These are phyloP conservation scores for Ormyrus nitidulus DNA, from an alignment of 2,888 invertebrate species.

Conservation along the genomic window DNA sequence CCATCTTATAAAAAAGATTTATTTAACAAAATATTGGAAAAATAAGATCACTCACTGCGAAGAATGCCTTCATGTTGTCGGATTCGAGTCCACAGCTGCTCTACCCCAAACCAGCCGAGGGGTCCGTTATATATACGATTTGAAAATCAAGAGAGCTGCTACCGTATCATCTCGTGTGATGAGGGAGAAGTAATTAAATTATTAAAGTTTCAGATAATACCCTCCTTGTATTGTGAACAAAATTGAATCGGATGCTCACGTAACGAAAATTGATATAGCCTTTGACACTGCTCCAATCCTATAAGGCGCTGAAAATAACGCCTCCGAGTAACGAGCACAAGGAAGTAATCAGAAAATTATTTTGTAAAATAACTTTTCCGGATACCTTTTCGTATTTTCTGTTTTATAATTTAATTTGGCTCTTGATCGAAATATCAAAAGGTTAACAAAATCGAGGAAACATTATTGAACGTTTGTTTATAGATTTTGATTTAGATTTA, in stretches of 20 bases:
- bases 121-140: slow-evolving; percentile 63
- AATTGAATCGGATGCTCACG: slow-evolving; percentile 67
- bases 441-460: too few species aligned
- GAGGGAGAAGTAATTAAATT: slow-evolving; percentile 67
- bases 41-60: too few species aligned
- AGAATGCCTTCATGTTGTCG: slow-evolving; percentile 67
- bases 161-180: background rate
- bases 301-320: slow-evolving; percentile 29
- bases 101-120: slow-evolving; percentile 52
- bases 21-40: too few species aligned
- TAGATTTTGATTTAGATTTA: too few species aligned
- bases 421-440: background rate
- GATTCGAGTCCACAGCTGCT: slow-evolving; percentile 60
- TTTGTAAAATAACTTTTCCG: slow-evolving; percentile 18
- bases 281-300: slow-evolving; percentile 56
- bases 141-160: slow-evolving; percentile 1
- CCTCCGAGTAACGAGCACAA: background rate
- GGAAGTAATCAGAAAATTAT: slow-evolving; percentile 37
- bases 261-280: slow-evolving; percentile 67
- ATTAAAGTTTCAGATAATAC: slow-evolving; percentile 62
- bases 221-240: slow-evolving; percentile 58
- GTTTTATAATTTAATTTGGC: slow-evolving; percentile 11
- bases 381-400: background rate
- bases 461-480: too few species aligned
- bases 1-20: too few species aligned